Evolutionary conservation across 2,113 vertebrate genomes (phyloP).

Genomic region (Laticauda laticaudata): DNA sequence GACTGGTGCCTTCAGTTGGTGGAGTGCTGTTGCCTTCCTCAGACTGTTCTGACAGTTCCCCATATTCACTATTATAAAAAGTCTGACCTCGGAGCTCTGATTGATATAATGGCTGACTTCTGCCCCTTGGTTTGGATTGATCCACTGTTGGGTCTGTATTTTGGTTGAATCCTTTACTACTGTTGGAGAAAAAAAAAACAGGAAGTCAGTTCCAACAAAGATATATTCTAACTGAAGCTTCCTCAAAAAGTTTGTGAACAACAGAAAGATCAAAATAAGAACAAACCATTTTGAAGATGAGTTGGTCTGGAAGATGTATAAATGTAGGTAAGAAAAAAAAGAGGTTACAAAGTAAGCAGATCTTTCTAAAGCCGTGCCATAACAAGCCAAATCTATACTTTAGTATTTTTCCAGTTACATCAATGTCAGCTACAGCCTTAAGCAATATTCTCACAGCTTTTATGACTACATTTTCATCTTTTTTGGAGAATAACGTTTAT

Average conservation of each 20-base stretch:
- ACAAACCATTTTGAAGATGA: not conserved
- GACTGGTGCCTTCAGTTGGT: slow-evolving; percentile 55
- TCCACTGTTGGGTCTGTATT: slow-evolving; percentile 70
- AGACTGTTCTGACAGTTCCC: slow-evolving; percentile 81
- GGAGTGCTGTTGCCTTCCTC: slow-evolving; percentile 61
- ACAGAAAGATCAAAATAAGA: not conserved
- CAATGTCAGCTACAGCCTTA: not conserved
- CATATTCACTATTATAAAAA: slow-evolving; percentile 96
- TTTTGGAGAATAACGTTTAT: not conserved
- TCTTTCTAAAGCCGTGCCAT: not conserved
- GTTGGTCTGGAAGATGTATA: not conserved
- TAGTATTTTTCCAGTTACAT: not conserved
- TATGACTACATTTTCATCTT: not conserved
- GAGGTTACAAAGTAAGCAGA: not conserved
- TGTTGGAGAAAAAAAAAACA: slow-evolving; percentile 47
- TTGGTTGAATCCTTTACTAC: slow-evolving; percentile 73
- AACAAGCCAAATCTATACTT: not conserved
- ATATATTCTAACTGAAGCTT: slow-evolving; percentile 3
- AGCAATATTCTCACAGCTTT: not conserved
- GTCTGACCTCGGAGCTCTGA: slow-evolving; percentile 84
- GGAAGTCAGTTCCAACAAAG: slow-evolving; percentile 28
- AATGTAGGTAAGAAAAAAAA: not conserved
- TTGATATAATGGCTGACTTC: slow-evolving; percentile 67
- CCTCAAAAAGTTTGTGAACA: not conserved
- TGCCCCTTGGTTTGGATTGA: slow-evolving; percentile 64